Evolutionary conservation across 2,797 vertebrate genomes (phyloP).

Genomic region (Oceanodroma leucorhoa): DNA sequence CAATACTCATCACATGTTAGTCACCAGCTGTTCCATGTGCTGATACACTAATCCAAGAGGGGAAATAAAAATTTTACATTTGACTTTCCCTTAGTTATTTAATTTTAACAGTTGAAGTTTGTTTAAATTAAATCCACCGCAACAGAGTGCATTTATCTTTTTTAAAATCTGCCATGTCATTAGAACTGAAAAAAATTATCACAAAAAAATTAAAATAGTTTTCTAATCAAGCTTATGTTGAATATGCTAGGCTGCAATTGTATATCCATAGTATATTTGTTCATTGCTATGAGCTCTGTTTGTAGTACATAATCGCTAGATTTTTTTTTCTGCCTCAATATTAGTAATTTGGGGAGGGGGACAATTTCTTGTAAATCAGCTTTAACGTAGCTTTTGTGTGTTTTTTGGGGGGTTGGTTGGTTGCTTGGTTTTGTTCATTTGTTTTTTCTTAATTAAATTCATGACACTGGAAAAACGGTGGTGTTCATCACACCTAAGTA

Average conservation of each 20-base stretch:
- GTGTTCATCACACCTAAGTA: background rate
- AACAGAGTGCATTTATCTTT: background rate
- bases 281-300: background rate
- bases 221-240: background rate
- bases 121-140: background rate
- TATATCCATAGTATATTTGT: background rate
- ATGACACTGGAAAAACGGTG: background rate
- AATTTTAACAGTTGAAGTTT: background rate
- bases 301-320: background rate
- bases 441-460: background rate
- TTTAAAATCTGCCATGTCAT: background rate
- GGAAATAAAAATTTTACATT: background rate
- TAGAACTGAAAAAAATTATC: background rate
- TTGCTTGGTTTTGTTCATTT: background rate
- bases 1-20: background rate
- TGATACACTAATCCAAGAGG: background rate
- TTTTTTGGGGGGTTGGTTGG: rapidly evolving
- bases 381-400: background rate
- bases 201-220: background rate
- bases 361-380: background rate
- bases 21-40: background rate
- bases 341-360: background rate
- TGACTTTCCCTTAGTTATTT: background rate
- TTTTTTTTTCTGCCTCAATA: background rate
- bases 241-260: background rate